Percentiles rank a stretch among this genome's conserved stretches.
Evolutionary conservation across 2,888 invertebrate species (phyloP).

Genomic region (Coleophora flavipennella): DNA sequence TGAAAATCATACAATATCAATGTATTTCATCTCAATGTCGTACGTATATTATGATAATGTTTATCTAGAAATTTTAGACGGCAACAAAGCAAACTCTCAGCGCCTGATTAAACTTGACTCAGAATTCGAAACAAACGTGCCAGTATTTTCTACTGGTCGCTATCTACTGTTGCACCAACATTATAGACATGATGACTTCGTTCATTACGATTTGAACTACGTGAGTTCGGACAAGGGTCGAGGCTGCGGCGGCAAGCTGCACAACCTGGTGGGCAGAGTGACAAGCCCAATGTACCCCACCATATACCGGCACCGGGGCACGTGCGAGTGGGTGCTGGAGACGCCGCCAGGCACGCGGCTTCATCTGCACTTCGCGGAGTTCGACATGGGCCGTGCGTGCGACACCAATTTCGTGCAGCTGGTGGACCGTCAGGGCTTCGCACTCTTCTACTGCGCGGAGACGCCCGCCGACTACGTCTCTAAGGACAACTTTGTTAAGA

Average conservation of each 20-base stretch:
- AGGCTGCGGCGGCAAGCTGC: slow-evolving; percentile 53
- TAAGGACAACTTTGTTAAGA: slow-evolving; percentile 64
- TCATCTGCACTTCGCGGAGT: slow-evolving; percentile 47
- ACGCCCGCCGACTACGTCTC: slow-evolving; percentile 73
- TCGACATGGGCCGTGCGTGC: slow-evolving; percentile 79
- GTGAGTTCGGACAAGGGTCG: slow-evolving; percentile 45
- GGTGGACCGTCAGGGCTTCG: slow-evolving; percentile 55
- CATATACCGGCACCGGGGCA: slow-evolving; percentile 35
- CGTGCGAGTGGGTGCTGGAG: slow-evolving; percentile 56
- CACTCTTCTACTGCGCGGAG: slow-evolving; percentile 61
- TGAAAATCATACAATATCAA: slow-evolving; percentile 77
- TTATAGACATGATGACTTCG: slow-evolving; percentile 20
- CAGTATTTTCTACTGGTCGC: slow-evolving; percentile 79
- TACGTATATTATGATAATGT: slow-evolving; percentile 30
- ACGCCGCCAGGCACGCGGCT: slow-evolving; percentile 41
- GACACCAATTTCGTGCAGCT: slow-evolving; percentile 77
- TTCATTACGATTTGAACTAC: slow-evolving; percentile 42
- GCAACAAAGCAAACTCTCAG: slow-evolving; percentile 30
- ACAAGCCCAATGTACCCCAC: slow-evolving; percentile 56
- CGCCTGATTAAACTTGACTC: slow-evolving; percentile 22
- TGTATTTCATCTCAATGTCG: slow-evolving; percentile 70
- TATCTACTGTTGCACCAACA: slow-evolving; percentile 71
- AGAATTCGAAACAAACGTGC: slow-evolving; percentile 21
- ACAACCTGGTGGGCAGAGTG: slow-evolving; percentile 37
- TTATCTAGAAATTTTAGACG: slow-evolving; percentile 56